phyloP scores from a whole-genome alignment of 2,113 vertebrate genomes.

The Triplophysa tibetana region DNA sequence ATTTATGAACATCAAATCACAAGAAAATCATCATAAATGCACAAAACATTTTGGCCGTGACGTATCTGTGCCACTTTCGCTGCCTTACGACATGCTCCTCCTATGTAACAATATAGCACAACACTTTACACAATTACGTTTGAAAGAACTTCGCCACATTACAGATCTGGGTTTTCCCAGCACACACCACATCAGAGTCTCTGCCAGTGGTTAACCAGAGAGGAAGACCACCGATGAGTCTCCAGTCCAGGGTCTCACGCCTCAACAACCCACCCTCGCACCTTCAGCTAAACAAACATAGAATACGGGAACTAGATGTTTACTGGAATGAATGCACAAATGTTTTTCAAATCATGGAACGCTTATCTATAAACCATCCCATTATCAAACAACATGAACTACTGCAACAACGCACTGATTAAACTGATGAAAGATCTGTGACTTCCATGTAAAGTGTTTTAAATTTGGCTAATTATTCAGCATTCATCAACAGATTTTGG shows the following conservation, averaged over 20 bases:
- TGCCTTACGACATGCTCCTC: too few relatives aligned
- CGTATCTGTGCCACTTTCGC: too few relatives aligned
- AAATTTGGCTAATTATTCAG: too few relatives aligned
- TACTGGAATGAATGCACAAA: background rate
- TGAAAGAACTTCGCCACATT: slow-evolving; percentile 24
- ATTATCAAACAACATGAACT: too few relatives aligned
- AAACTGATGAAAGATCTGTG: background rate
- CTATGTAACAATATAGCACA: too few relatives aligned
- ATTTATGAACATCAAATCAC: background rate
- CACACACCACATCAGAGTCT: slow-evolving; percentile 44
- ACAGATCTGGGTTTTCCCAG: slow-evolving; percentile 33
- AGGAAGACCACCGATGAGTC: background rate
- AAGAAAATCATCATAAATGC: too few relatives aligned
- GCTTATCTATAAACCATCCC: background rate
- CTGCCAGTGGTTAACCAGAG: slow-evolving; percentile 44
- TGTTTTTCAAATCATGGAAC: background rate
- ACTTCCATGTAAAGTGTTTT: too few relatives aligned
- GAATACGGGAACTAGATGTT: background rate
- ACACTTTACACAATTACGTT: background rate
- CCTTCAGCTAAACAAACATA: slow-evolving; percentile 7
- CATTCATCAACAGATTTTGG: too few relatives aligned
- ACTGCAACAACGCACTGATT: background rate
- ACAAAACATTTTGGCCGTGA: too few relatives aligned
- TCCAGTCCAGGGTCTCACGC: slow-evolving; percentile 12
- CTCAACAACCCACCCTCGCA: background rate